phyloP scores from a whole-genome alignment of 2,113 vertebrate species.

The Pseudopipra pipra region DNA sequence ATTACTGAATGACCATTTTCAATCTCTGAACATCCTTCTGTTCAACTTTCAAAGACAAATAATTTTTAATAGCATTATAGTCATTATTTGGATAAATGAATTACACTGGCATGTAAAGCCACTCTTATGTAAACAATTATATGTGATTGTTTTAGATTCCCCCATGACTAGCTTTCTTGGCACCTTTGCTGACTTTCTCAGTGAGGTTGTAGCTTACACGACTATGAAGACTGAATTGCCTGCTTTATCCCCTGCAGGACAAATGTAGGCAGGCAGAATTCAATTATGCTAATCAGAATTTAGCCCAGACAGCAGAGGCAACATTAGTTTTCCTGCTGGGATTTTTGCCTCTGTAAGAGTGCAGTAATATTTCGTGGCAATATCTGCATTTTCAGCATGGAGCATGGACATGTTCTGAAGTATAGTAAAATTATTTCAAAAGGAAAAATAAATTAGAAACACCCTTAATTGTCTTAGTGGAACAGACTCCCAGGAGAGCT shows the following conservation, averaged over 20 bases:
- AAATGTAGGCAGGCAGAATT: not conserved
- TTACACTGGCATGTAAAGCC: not conserved
- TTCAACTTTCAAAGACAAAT: not conserved
- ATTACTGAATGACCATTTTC: not conserved
- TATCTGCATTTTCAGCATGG: not conserved
- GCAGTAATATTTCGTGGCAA: not conserved
- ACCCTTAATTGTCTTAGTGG: not conserved
- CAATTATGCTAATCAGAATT: not conserved
- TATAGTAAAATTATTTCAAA: not conserved
- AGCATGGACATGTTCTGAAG: not conserved
- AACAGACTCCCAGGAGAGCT: not conserved
- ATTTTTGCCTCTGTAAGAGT: not conserved
- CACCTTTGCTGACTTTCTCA: not conserved
- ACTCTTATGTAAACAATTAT: not conserved
- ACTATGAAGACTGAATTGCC: not conserved
- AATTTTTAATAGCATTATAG: not conserved
- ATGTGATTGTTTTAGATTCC: not conserved
- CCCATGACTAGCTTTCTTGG: not conserved
- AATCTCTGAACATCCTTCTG: not conserved
- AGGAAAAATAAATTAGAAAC: not conserved
- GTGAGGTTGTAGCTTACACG: not conserved
- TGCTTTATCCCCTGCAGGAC: not conserved
- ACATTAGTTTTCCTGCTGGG: not conserved
- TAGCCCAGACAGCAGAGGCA: not conserved
- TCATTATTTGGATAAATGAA: not conserved